Base-by-base conservation (phyloP, 30 jellyfish, hydroid and myxozoan species). In the Clytia hemisphaerica region DNA sequence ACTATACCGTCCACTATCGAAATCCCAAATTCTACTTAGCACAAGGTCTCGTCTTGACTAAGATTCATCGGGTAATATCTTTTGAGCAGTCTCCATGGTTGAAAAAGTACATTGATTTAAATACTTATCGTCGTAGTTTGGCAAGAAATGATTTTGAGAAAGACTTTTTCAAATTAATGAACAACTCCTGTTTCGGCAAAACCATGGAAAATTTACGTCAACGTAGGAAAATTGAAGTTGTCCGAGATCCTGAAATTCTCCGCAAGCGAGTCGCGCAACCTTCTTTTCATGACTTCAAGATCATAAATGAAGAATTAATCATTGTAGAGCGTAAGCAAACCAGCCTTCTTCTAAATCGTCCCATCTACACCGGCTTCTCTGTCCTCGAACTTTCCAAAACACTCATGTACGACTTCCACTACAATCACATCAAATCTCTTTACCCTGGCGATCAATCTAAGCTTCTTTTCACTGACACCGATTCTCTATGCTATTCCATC, bases 401-500 rank as follows among this genome's bases (percentile, higher is more conserved):
- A 2, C 61, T 71, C 6, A 54, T 29, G 50, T 18, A 2, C 1
- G 24, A 54, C 19, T 47, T 67, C 46, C 80, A 67, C 78, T 67
- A 67, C 51, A 36, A 67, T 24, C 19, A n/a, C 16, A 46, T 67
- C 44, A 67, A 40, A n/a, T 15, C 36, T 15, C 12, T 15, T 15
- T 51, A 6, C 10, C 66, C 66, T 9, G 66, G 12, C 18, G 18
- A 9, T 33, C 34, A 63, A 63, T 30, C 74, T 28, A 63, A 55
- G 34, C 83, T 71, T 29, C 34, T 71, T 32, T 71, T 71, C 63
- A 71, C 82, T 12, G 83, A 71, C 79, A 71, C 82, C n/a, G 72
- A 71, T 55, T 71, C 83, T 14, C 73, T 59, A 28, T n/a, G 22
- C 18, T 59, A 59, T 59, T 10, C 59, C 18, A 59, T 59, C 7